Base-by-base conservation (phyloP, 2,888 invertebrate species). In the Sceliomorpha sp. region DNA sequence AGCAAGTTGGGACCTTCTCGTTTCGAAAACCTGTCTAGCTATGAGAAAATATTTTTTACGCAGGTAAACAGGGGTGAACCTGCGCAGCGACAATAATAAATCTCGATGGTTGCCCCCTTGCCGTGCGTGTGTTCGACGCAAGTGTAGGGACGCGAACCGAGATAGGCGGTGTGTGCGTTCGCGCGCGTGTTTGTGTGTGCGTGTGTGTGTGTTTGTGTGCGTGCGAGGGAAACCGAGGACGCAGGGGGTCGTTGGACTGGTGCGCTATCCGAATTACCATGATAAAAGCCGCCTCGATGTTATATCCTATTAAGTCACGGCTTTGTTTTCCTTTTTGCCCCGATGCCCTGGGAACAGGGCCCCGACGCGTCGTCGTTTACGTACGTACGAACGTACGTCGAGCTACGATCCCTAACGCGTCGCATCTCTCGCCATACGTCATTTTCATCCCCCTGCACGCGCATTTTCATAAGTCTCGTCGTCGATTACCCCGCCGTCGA, bases 201-300 rank as follows among this genome's bases (percentile, higher is more conserved):
- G 24, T 24, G 7, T 5, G 13, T 13, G 14, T 17, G 9, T 15
- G 6, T 6, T 8, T 32, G 12, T 12, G 2, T n/a, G 14, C 5
- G 15, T 6, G 17, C n/a, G 48, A 68, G 70, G 74, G 75, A 63
- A 67, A 66, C 50, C 51, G 69, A 69, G 72, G 72, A 76, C 78
- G 76, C 80, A 79, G 83, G 84, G 86, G 86, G 86, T 87, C 85
- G 83, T 79, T 80, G 80, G 82, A 84, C 83, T 73, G 74, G 82
- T 81, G 84, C 77, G 77, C 79, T 82, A 82, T 74, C 73, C 75
- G 68, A 78, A 85, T 86, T 81, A 84, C 72, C 85, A 86, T 86
- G 72, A 86, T 81, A 86, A 86, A 81, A 75, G 71, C 76, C 71
- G 74, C 76, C 81, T 84, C 81, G 83, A 85, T 85, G 80, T 83